Evolutionary conservation across 2,113 vertebrate species (phyloP).

Genomic region (Dicerorhinus sumatrensis): DNA sequence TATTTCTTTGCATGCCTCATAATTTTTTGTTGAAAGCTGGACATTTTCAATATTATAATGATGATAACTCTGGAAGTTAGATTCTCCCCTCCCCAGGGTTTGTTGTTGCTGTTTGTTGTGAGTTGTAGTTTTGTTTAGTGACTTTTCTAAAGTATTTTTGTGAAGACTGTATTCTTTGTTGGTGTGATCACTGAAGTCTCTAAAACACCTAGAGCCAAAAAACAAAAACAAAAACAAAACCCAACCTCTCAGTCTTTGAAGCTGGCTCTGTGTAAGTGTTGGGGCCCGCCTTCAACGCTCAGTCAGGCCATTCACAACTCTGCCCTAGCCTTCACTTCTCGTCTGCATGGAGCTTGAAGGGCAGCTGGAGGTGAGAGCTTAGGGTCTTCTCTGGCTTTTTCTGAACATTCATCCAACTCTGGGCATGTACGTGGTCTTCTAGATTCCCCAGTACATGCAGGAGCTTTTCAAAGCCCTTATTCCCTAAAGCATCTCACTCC

Average conservation of each 20-base stretch:
- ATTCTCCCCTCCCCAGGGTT: background rate
- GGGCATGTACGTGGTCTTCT: background rate
- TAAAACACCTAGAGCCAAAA: background rate
- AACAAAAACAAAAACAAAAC: too few relatives aligned
- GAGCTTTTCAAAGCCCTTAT: background rate
- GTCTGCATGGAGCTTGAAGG: background rate
- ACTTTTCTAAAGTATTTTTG: background rate
- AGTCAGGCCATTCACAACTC: background rate
- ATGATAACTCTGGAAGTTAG: background rate
- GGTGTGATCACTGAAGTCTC: background rate
- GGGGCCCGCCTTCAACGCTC: background rate
- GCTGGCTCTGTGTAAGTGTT: background rate
- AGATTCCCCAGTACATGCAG: background rate
- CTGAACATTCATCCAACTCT: background rate
- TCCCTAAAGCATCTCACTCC: background rate
- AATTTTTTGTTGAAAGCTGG: background rate
- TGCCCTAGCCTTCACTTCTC: background rate
- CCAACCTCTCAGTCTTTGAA: background rate
- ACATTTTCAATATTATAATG: background rate
- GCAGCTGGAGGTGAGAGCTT: background rate
- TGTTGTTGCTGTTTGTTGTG: background rate
- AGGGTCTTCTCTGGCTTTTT: background rate
- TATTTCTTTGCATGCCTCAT: background rate
- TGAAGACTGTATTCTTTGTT: background rate
- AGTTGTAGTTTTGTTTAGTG: background rate